Conservation (phyloP, 2,113 vertebrate genomes). For the Cephalophus harveyi region DNA sequence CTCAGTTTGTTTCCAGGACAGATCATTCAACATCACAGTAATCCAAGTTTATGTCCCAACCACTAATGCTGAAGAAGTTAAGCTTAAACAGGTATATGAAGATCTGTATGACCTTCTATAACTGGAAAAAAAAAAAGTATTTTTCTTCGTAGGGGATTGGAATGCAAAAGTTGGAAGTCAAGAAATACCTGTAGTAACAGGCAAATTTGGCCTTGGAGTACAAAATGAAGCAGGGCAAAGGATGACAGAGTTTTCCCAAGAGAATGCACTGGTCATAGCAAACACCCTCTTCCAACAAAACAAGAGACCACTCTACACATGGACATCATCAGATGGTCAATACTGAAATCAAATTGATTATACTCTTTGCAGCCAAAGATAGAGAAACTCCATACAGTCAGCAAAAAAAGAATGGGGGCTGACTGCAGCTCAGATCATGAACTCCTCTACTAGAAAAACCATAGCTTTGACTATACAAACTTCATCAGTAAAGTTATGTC, state of each 20-base stretch:
- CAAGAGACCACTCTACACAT: background rate
- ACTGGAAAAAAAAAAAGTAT: no score
- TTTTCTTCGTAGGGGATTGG: no score
- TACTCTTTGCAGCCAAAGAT: background rate
- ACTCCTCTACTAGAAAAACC: no score
- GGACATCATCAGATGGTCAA: background rate
- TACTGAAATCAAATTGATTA: background rate
- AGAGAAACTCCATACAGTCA: background rate
- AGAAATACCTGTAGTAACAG: background rate
- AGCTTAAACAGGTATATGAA: no score
- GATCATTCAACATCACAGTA: no score
- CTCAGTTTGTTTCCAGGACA: no score
- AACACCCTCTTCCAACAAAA: background rate
- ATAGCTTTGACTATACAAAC: no score
- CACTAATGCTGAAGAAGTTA: no score
- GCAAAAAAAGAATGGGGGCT: background rate
- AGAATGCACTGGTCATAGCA: background rate
- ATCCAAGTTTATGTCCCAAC: no score
- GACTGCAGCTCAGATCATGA: background rate
- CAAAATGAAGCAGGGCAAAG: background rate
- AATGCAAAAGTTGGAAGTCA: accelerated
- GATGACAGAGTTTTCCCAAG: background rate
- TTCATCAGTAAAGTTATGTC: no score
- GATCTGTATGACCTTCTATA: no score
- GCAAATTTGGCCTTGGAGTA: background rate